A percentile compares a stretch with the other conserved stretches of the same genome.
phyloP scores from a whole-genome alignment of 2,888 invertebrate species.

The Sesia bembeciformis region DNA sequence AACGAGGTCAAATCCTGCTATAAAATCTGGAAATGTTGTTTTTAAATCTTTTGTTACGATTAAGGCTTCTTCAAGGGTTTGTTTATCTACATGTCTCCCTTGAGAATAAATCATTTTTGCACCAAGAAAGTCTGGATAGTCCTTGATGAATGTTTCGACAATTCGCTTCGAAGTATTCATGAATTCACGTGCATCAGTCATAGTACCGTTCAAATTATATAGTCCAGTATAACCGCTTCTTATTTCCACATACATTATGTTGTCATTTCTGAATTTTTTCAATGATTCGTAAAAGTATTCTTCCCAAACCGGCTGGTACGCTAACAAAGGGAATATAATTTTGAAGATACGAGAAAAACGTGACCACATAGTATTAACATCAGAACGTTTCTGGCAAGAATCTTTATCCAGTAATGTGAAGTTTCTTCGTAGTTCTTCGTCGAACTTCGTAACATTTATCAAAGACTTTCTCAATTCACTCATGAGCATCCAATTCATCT shows the following conservation, averaged over 20 bases:
- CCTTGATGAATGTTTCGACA: conserved; percentile 46
- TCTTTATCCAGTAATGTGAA: conserved; percentile 56
- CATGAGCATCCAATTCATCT: conserved; percentile 35
- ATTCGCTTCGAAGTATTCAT: not conserved
- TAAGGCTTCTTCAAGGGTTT: conserved; percentile 41
- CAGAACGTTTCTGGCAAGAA: conserved; percentile 28
- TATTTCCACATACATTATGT: conserved; percentile 76
- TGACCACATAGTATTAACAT: conserved; percentile 66
- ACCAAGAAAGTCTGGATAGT: conserved; percentile 73
- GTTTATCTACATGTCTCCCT: conserved; percentile 32
- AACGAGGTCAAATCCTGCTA: conserved; percentile 81
- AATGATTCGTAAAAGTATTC: conserved; percentile 71
- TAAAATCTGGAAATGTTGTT: conserved; percentile 66
- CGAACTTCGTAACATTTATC: conserved; percentile 38
- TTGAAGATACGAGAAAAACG: conserved; percentile 58
- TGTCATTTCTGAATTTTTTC: conserved; percentile 70
- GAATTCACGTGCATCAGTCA: not conserved
- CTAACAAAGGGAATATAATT: conserved; percentile 52
- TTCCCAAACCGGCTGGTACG: conserved; percentile 69
- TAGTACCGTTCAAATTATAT: conserved; percentile 61
- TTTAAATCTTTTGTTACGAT: conserved; percentile 21
- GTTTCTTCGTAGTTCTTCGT: conserved; percentile 43
- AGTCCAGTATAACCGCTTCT: conserved; percentile 66
- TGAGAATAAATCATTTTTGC: conserved; percentile 76
- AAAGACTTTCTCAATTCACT: conserved; percentile 33